Conservation (phyloP, 2,797 vertebrate genomes). For the Erethizon dorsatum region DNA sequence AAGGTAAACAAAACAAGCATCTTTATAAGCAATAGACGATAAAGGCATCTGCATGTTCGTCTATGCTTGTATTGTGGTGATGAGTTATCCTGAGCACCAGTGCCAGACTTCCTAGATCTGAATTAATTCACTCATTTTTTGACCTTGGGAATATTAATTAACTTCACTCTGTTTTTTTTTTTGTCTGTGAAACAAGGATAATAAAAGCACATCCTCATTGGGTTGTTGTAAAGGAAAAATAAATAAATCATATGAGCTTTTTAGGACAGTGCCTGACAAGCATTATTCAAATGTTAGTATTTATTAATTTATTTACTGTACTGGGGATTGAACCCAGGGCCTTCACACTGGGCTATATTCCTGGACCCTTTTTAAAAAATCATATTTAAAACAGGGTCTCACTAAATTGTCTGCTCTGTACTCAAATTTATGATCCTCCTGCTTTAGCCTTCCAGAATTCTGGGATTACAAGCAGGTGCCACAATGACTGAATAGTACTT, state of each 20-base stretch:
- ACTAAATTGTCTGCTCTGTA: not conserved
- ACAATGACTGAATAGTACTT: not conserved
- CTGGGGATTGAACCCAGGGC: not conserved
- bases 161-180: not conserved
- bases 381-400: not conserved
- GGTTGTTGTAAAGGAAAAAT: not conserved
- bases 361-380: not conserved
- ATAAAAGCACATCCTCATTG: not conserved
- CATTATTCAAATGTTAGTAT: not conserved
- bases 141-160: not conserved
- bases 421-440: not conserved
- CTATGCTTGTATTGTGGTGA: not conserved
- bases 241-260: not conserved
- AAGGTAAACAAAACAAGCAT: not conserved
- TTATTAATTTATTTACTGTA: not conserved
- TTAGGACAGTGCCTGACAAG: not conserved
- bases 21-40: not conserved
- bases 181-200: conserved; percentile 39
- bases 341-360: not conserved
- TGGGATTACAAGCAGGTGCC: not conserved
- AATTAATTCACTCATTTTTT: conserved; percentile 17
- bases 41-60: not conserved
- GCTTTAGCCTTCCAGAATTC: not conserved
- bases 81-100: not conserved
- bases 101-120: not conserved